A percentile compares a stretch with the other conserved stretches of the same genome.
phyloP scores from a whole-genome alignment of 2,113 vertebrate genomes.

The Morone saxatilis region DNA sequence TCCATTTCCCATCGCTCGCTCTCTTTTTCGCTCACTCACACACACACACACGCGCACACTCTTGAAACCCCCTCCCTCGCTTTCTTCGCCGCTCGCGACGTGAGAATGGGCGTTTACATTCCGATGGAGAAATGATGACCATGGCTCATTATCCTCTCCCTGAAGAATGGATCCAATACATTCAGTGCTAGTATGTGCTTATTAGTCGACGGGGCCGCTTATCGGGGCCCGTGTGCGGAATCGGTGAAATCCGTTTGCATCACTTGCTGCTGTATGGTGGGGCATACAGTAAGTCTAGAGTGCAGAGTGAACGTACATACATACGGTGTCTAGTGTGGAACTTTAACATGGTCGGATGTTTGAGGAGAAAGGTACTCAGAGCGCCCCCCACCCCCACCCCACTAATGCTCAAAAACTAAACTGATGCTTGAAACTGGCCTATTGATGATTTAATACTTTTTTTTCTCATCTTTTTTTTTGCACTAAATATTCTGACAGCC shows the following conservation, averaged over 20 bases:
- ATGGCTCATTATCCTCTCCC: slow-evolving; percentile 84
- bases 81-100: neutral
- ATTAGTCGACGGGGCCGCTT: slow-evolving; percentile 41
- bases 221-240: slow-evolving; percentile 31
- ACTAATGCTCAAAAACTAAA: slow-evolving; percentile 37
- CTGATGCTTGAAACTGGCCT: slow-evolving; percentile 21
- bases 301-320: neutral
- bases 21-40: neutral
- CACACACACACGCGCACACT: slow-evolving; percentile 60
- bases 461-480: slow-evolving; percentile 16
- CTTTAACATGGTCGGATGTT: slow-evolving; percentile 13
- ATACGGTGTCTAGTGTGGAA: slow-evolving; percentile 11
- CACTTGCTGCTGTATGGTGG: slow-evolving; percentile 1
- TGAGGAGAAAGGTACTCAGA: slow-evolving; percentile 42
- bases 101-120: slow-evolving; percentile 74
- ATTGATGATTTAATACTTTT: slow-evolving; percentile 8
- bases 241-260: slow-evolving; percentile 58
- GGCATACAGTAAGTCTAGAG: neutral
- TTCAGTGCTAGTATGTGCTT: slow-evolving; percentile 79
- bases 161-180: slow-evolving; percentile 81
- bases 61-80: slow-evolving; percentile 6
- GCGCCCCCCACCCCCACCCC: neutral
- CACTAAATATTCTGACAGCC: slow-evolving; percentile 63
- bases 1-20: slow-evolving; percentile 28
- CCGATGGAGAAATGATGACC: slow-evolving; percentile 75